These are phyloP conservation scores for Oligia latruncula DNA, from an alignment of 2,888 invertebrate species.

Conservation along the genomic window DNA sequence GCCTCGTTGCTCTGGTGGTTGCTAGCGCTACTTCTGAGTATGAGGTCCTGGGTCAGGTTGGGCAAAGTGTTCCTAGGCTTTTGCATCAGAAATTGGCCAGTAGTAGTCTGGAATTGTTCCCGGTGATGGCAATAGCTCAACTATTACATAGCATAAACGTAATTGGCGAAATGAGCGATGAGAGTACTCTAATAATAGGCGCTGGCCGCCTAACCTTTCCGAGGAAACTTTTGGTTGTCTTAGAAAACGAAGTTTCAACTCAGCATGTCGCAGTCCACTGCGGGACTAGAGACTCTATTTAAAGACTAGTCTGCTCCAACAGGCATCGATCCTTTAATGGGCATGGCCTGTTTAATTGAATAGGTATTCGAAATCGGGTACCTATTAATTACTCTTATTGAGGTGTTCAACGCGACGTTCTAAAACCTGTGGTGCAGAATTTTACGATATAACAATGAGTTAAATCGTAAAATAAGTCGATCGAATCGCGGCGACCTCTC, in stretches of 20 bases:
- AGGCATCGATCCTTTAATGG: background rate
- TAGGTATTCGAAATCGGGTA: background rate
- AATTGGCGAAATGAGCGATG: background rate
- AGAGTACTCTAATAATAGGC: background rate
- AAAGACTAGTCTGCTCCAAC: background rate
- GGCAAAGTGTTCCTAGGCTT: background rate
- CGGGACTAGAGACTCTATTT: background rate
- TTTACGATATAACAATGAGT: no score
- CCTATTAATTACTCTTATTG: background rate
- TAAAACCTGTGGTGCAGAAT: background rate
- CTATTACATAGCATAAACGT: background rate
- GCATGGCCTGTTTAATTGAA: background rate
- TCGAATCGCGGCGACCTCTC: no score
- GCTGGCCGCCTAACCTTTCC: background rate
- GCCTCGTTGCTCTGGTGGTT: background rate
- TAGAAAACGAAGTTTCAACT: background rate
- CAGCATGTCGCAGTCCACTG: background rate
- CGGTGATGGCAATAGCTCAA: background rate
- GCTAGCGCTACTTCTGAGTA: background rate
- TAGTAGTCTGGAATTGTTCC: background rate
- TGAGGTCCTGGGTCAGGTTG: background rate
- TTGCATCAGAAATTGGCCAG: background rate
- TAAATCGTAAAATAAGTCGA: background rate
- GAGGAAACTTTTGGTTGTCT: background rate
- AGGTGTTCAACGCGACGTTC: background rate